Evolutionary conservation across 2,113 vertebrate species (phyloP).

Genomic region (Oophaga pumilio): DNA sequence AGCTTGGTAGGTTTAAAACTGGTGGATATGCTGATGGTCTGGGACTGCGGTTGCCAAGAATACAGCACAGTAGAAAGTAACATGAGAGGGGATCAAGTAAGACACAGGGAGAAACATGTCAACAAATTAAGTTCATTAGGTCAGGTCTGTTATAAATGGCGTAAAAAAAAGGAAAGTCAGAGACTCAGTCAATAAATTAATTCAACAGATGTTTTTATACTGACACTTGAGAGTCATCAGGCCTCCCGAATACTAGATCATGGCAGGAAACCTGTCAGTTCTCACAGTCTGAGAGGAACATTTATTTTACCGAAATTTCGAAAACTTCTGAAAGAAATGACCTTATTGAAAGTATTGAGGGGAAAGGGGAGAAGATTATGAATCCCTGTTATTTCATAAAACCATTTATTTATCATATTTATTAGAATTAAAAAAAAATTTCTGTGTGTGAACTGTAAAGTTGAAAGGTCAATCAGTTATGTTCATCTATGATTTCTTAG

Average conservation of each 20-base stretch:
- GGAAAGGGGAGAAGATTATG: background rate
- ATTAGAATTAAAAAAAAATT: background rate
- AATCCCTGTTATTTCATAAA: background rate
- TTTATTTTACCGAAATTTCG: slow-evolving; percentile 50
- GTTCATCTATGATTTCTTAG: background rate
- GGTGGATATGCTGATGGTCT: slow-evolving; percentile 68
- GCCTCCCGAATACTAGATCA: slow-evolving; percentile 59
- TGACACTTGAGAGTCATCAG: slow-evolving; percentile 61
- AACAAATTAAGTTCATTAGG: slow-evolving; percentile 81
- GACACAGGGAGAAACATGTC: slow-evolving; percentile 71
- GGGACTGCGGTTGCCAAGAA: slow-evolving; percentile 72
- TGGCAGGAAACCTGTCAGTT: slow-evolving; percentile 69
- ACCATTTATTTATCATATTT: background rate
- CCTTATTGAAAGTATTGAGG: background rate
- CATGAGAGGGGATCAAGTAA: slow-evolving; percentile 69
- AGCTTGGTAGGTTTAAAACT: slow-evolving; percentile 71
- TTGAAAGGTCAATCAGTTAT: background rate
- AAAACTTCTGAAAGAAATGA: slow-evolving; percentile 8
- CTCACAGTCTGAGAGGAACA: slow-evolving; percentile 60
- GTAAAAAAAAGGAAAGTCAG: slow-evolving; percentile 58
- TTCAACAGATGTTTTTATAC: slow-evolving; percentile 75
- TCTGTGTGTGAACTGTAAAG: background rate
- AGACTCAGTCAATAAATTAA: slow-evolving; percentile 72
- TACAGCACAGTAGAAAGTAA: slow-evolving; percentile 75
- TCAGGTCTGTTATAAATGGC: slow-evolving; percentile 74